phyloP scores from a whole-genome alignment of 2,888 invertebrate genomes.

The Euzophera pinguis region DNA sequence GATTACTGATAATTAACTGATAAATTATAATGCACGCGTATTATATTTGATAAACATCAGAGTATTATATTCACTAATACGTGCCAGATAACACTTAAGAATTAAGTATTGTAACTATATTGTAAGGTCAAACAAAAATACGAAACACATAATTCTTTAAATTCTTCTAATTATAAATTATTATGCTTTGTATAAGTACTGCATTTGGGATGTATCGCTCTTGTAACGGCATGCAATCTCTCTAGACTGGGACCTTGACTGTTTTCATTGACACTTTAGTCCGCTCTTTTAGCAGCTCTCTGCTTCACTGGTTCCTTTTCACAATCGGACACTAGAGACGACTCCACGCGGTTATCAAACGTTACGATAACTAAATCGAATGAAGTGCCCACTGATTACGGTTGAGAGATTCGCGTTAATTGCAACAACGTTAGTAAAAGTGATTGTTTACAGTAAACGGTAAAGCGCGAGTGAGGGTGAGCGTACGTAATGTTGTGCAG shows the following conservation, averaged over 20 bases:
- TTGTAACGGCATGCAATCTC: not conserved
- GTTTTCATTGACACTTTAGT: conserved; percentile 5
- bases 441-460: conserved; percentile 24
- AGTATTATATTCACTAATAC: not conserved
- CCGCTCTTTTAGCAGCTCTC: not conserved
- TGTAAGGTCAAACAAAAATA: too few species aligned
- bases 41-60: not conserved
- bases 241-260: conserved; percentile 3
- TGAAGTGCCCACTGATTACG: conserved; percentile 6
- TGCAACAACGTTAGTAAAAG: conserved; percentile 22
- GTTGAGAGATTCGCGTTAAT: conserved; percentile 6
- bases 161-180: not conserved
- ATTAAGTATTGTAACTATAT: not conserved
- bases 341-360: not conserved
- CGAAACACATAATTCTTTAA: not conserved
- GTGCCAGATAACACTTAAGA: not conserved
- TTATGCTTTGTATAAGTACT: not conserved
- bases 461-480: conserved; percentile 18
- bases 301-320: conserved; percentile 7
- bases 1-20: too few species aligned
- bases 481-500: conserved; percentile 33
- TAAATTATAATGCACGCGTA: not conserved
- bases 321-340: not conserved
- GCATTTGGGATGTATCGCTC: not conserved
- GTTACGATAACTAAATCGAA: conserved; percentile 2